These are phyloP conservation scores for Agrypnus murinus DNA, from an alignment of 2,888 invertebrate genomes.

Conservation along the genomic window DNA sequence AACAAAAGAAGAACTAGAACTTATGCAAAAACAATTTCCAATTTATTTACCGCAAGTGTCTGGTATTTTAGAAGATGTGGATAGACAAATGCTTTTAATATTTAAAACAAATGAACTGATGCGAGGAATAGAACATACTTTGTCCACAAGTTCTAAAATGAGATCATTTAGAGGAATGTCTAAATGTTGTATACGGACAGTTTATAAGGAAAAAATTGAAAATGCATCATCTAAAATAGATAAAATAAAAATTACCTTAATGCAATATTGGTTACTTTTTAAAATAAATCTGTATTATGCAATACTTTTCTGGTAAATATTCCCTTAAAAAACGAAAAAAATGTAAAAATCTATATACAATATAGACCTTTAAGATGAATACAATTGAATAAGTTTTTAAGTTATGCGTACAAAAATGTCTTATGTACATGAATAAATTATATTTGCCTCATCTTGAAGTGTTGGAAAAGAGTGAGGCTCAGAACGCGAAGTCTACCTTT, in stretches of 20 bases:
- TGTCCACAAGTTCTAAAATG: conserved; percentile 85
- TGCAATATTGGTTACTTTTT: conserved; percentile 70
- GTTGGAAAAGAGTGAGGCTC: too few relatives aligned
- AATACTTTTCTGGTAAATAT: too few relatives aligned
- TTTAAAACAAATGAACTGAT: conserved; percentile 98
- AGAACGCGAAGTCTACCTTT: too few relatives aligned
- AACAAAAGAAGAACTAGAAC: conserved; percentile 70
- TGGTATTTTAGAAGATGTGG: conserved; percentile 89
- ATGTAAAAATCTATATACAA: too few relatives aligned
- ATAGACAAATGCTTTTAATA: conserved; percentile 93
- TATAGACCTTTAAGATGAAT: too few relatives aligned
- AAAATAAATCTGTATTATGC: conserved; percentile 68
- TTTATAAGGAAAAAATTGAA: conserved; percentile 77
- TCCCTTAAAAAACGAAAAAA: too few relatives aligned
- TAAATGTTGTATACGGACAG: conserved; percentile 86
- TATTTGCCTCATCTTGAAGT: too few relatives aligned
- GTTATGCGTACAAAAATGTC: too few relatives aligned
- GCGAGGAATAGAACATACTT: conserved; percentile 90
- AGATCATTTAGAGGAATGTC: conserved; percentile 94
- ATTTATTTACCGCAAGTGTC: conserved; percentile 88
- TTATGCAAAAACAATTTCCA: conserved; percentile 86
- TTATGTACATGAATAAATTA: too few relatives aligned
- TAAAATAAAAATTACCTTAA: conserved; percentile 68
- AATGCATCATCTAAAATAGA: conserved; percentile 68
- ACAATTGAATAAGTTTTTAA: too few relatives aligned